Evolutionary conservation across 2,113 vertebrate species (phyloP).

Genomic region (Podarcis muralis): DNA sequence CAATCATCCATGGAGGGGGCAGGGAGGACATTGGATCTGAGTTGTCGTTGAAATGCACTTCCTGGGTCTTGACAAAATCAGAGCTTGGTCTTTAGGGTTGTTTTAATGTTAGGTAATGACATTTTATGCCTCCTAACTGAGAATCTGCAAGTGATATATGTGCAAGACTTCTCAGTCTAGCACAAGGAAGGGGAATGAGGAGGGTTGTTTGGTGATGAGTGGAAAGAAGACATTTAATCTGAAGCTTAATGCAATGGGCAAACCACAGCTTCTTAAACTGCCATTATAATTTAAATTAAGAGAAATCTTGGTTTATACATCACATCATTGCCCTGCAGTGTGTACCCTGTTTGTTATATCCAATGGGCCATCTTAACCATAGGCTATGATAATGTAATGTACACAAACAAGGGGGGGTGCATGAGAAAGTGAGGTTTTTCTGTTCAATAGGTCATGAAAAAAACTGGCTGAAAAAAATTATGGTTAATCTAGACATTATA

Average conservation of each 20-base stretch:
- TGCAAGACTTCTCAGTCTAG: constrained; percentile 65
- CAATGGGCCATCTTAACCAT: constrained; percentile 74
- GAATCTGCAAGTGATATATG: constrained; percentile 55
- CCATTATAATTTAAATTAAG: constrained; percentile 75
- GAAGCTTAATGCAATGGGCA: constrained; percentile 60
- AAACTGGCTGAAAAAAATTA: constrained; percentile 56
- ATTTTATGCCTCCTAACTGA: constrained; percentile 68
- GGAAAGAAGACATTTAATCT: constrained; percentile 60
- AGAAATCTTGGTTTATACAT: constrained; percentile 72
- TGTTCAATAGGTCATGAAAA: constrained; percentile 73
- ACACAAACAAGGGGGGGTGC: constrained; percentile 58
- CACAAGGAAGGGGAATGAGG: constrained; percentile 23
- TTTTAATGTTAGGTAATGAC: constrained; percentile 55
- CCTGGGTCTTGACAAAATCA: constrained; percentile 59
- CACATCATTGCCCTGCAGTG: constrained; percentile 67
- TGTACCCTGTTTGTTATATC: constrained; percentile 70
- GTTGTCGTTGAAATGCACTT: constrained; percentile 29
- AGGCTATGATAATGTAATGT: constrained; percentile 72
- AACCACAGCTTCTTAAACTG: constrained; percentile 69
- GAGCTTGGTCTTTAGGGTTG: not conserved
- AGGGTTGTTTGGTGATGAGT: constrained; percentile 25
- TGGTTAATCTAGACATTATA: constrained; percentile 64
- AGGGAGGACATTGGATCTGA: constrained; percentile 48
- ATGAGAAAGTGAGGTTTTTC: constrained; percentile 72
- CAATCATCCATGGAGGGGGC: constrained; percentile 56